Base-by-base conservation (phyloP, 2,113 vertebrate genomes). In the Azemiops feae region DNA sequence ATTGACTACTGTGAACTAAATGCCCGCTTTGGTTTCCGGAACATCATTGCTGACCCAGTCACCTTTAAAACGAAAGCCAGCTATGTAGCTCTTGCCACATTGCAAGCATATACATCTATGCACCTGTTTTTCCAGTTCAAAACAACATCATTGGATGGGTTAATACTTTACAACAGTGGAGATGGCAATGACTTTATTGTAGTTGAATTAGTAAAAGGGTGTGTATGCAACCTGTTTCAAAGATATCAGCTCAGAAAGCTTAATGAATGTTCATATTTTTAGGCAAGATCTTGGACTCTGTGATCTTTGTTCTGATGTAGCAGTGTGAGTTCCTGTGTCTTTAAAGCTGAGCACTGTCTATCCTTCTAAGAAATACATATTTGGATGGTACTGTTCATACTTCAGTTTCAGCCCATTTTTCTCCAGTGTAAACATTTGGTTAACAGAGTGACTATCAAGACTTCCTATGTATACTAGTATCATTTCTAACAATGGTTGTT, bases 51-150 rank as follows among this genome's bases (percentile, higher is more conserved):
- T 14, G 99, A 99, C 96, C 99, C 99, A 0, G 98, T 99, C 97
- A 99, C 99, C 93, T 99, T 99, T 98, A 99, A 99, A 98, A 99
- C 99, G 20, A 99, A 99, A 97, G 98, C 99, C 55, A 99, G 99
- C 96, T 99, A 99, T 92, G 97, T 99, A 96, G 98, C 99, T 16
- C 97, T 99, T 97, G 98, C 98, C 93, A 99, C 99, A 0, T 97
- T 99, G 94, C 99, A 99, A 97, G 99, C 99, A 90, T 99, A 99
- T 96, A 99, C 99, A 94, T 99, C 99, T 97, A 99, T 99, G 99
- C 98, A 99, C 98, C 99, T 99, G 96, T 99, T 99, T 98, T 99
- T 99, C 98, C 99, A 99, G 98, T 99, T 99, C 97, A 99, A 99
- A 98, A 99, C 99, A 87, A 99, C 99, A 91, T 99, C 99, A 5